Evolutionary conservation across 2,797 vertebrate genomes (phyloP), one percentile per base, ranked within the genome.

Genomic region (Ctenochaetus hawaiiensis): DNA sequence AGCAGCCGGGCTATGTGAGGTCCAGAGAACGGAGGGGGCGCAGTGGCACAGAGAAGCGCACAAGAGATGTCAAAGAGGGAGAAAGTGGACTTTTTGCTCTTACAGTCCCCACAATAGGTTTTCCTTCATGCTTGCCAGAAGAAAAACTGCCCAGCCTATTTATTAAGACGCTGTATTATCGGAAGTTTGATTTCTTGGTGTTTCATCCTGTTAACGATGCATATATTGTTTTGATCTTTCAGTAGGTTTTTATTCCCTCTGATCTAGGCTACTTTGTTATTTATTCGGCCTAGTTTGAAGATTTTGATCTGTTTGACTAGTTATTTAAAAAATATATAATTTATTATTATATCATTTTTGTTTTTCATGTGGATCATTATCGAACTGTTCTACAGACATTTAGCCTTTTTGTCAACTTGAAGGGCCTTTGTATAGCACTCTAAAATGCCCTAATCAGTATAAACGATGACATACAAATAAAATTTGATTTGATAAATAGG

Each of bases 1-100:
- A 37, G 22, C 73, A 57, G 45, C 58, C 67, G 52, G 51, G 61
- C 9, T 39, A 7, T 18, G 13, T 18, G 53, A 48, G n/a, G 49
- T n/a, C 14, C 23, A 26, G 47, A 45, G 54, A 45, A 67, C 57
- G 0, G 69, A 52, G 16, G 70, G 53, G 72, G 67, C 59, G 83
- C 76, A 81, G 63, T 12, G 5, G 44, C 22, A 30, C 61, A 59
- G 5, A 54, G 1, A 20, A 1, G 39, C 53, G 22, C 41, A 47
- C 20, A 11, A 2, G 7, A 6, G 17, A 65, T 23, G 22, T 59
- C 1, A 2, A 23, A 30, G 9, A 18, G 22, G 10, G 16, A 0
- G 3, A 10, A 26, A 12, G 16, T 17, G 52, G 26, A 48, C 10
- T 22, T 30, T 43, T 54, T 45, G 20, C 52, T 39, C 6, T 41